Evolutionary conservation across 2,113 vertebrate species (phyloP), one percentile per base, ranked within the genome.

Genomic region (Aplodontia rufa): DNA sequence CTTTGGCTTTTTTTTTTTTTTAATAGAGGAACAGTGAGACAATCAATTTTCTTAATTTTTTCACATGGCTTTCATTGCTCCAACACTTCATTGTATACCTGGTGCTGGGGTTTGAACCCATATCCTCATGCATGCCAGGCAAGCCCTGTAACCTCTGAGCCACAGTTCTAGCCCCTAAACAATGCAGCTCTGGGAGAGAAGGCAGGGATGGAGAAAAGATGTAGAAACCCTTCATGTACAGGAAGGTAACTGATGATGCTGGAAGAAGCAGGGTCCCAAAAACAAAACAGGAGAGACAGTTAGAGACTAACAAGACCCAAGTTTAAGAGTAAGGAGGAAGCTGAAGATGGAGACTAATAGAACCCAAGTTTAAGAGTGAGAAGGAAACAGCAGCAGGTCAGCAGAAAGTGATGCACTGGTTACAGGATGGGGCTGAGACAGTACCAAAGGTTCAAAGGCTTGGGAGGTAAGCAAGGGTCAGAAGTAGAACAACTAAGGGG

Each of bases 181-280:
- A n/a, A n/a, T n/a, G 3, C 7, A 47, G 45, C 19, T 75, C 42
- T 26, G 1, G n/a, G n/a, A 40, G 35, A 78, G 11, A 66, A 80
- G 75, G n/a, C 37, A 24, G 1, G 12, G 55, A 47, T 8, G n/a
- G 58, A 94, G 45, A 42, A 51, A 8, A 69, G 40, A 26, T 0
- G 30, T 0, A 4, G n/a, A 35, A 47, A 49, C 19, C 28, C 35
- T 69, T 82, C 53, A 26, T 0, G 0, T 5, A 60, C 2, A 68
- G 53, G 40, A 58, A 22, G 6, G 19, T 35, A 14, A 64, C 10
- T 87, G 78, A 37, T 4, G 1, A 90, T 64, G 26, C 22, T 68
- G 37, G 69, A 66, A 58, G 64, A 45, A 76, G 45, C 40, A 91
- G 45, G 10, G 68, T 42, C 37, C n/a, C 75, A 26, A 47, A 90